These are phyloP conservation scores for Pteronura brasiliensis DNA, from an alignment of 2,113 vertebrate species.

Conservation along the genomic window DNA sequence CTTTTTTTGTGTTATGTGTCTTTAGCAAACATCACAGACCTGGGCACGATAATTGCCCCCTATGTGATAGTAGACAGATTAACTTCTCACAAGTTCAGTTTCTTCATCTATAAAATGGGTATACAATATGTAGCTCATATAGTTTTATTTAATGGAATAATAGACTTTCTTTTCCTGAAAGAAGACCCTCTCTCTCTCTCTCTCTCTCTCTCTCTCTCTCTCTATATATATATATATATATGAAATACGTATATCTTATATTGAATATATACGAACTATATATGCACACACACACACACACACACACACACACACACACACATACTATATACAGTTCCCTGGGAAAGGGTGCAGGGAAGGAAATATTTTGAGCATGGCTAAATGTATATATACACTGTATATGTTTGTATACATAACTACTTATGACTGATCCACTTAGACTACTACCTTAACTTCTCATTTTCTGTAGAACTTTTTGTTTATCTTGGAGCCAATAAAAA, in stretches of 20 bases:
- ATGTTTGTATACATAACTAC: not conserved
- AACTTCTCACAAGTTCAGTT: not conserved
- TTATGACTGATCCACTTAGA: not conserved
- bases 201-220: not conserved
- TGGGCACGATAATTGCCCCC: not conserved
- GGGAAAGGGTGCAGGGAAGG: not conserved
- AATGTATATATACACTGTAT: not conserved
- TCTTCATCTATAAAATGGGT: not conserved
- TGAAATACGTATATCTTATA: not conserved
- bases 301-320: not conserved
- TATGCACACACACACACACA: not conserved
- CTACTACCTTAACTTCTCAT: not conserved
- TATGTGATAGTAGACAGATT: not conserved
- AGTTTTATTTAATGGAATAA: not conserved
- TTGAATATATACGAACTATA: not conserved
- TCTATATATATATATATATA: too few relatives aligned
- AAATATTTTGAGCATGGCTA: not conserved
- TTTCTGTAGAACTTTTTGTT: not conserved
- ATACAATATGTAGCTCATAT: not conserved
- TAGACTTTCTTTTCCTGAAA: not conserved
- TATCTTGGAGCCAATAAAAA: not conserved
- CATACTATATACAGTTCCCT: not conserved
- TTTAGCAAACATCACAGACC: not conserved
- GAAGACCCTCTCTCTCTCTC: not conserved
- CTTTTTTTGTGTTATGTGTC: not conserved